A percentile compares a stretch with the other conserved stretches of the same genome.
phyloP scores from a whole-genome alignment of 37 sponge, comb jelly and placozoan species.

The Diacarnus erythraeanus region DNA sequence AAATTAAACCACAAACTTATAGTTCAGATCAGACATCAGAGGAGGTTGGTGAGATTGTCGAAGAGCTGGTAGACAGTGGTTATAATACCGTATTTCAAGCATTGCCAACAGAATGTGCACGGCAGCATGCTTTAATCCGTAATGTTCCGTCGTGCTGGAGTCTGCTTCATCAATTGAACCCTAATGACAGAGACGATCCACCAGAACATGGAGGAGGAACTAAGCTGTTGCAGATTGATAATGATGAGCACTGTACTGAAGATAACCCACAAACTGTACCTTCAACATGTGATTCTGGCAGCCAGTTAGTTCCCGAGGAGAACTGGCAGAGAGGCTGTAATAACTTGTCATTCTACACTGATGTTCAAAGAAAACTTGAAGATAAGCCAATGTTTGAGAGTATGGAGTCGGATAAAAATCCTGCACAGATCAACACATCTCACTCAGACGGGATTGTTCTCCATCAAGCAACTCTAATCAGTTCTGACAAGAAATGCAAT shows the following conservation, averaged over 20 bases:
- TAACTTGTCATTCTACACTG: background rate
- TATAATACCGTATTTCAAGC: conserved; percentile 16
- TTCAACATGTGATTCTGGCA: background rate
- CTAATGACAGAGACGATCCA: background rate
- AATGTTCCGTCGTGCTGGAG: conserved; percentile 7
- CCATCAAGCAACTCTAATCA: no score
- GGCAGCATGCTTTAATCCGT: conserved; percentile 5
- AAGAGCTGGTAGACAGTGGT: conserved; percentile 47
- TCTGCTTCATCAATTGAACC: background rate
- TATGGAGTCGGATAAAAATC: no score
- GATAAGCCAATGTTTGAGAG: no score
- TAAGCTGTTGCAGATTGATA: background rate
- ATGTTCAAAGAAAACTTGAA: no score
- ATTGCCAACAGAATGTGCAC: conserved; percentile 32
- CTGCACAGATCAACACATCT: no score
- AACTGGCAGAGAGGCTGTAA: background rate
- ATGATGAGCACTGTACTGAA: background rate
- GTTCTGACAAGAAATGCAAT: no score
- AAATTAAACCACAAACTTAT: background rate
- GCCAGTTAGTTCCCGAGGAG: conserved; percentile 4
- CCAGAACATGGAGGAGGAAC: background rate
- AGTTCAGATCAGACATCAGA: background rate
- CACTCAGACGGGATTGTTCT: no score
- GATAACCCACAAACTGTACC: background rate
- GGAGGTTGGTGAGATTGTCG: background rate